phyloP scores from a whole-genome alignment of 2,888 invertebrate genomes.

The Argyresthia goedartella region DNA sequence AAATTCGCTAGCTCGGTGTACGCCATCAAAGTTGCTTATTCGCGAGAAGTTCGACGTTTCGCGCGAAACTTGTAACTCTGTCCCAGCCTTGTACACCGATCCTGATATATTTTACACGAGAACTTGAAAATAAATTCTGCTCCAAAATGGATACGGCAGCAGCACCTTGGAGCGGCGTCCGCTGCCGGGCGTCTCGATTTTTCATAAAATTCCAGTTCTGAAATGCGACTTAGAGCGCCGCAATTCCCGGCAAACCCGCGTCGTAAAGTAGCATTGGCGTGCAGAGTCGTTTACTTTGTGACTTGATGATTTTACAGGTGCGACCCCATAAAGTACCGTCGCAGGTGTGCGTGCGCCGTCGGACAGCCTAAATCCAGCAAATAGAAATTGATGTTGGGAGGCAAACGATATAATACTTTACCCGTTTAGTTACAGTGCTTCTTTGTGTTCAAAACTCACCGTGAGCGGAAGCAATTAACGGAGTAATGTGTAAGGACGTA shows the following conservation, averaged over 20 bases:
- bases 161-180: background rate
- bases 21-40: conserved; percentile 33
- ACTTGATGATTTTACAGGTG: conserved; percentile 29
- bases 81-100: conserved; percentile 15
- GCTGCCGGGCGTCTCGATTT: background rate
- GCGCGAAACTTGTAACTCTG: conserved; percentile 29
- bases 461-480: conserved; percentile 62
- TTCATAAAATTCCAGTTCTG: background rate
- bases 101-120: conserved; percentile 20
- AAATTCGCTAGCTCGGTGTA: conserved; percentile 29
- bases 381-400: conserved; percentile 57
- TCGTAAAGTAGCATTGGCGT: background rate
- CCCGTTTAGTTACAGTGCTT: conserved; percentile 47
- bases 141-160: conserved; percentile 9
- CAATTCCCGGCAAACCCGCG: background rate
- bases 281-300: background rate
- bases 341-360: conserved; percentile 40
- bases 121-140: conserved; percentile 26
- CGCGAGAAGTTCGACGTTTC: conserved; percentile 28
- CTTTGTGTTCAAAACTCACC: conserved; percentile 61
- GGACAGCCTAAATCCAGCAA: conserved; percentile 45
- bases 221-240: too few relatives aligned
- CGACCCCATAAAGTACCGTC: conserved; percentile 40
- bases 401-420: conserved; percentile 53
- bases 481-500: conserved; percentile 52